Conservation (phyloP, 2,797 vertebrate species). For the Notolepis coatsorum region DNA sequence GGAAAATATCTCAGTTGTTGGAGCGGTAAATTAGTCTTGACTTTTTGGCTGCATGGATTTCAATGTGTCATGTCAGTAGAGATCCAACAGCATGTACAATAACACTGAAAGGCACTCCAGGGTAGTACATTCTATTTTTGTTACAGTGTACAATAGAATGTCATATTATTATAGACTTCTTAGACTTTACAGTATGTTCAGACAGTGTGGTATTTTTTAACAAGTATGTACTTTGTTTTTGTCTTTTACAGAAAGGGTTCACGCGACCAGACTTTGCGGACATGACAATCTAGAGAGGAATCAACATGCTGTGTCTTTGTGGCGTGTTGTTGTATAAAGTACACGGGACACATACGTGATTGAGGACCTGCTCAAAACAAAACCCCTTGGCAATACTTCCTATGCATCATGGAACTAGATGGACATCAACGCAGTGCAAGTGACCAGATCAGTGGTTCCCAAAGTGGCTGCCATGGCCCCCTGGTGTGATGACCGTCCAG, state of each 20-base stretch:
- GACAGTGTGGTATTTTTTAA: neutral
- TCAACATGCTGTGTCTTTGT: constrained; percentile 17
- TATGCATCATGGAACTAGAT: constrained; percentile 21
- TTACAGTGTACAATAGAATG: too few relatives aligned
- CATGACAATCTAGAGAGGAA: constrained; percentile 36
- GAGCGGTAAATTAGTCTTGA: too few relatives aligned
- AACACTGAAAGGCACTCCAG: too few relatives aligned
- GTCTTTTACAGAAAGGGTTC: constrained; percentile 79
- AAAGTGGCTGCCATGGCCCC: too few relatives aligned
- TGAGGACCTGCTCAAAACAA: constrained; percentile 5
- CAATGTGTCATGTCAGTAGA: too few relatives aligned
- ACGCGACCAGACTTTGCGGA: constrained; percentile 60
- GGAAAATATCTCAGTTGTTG: too few relatives aligned
- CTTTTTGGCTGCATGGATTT: too few relatives aligned
- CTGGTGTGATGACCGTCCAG: too few relatives aligned
- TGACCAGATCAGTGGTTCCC: neutral
- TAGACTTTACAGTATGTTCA: too few relatives aligned
- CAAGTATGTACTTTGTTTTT: constrained; percentile 29
- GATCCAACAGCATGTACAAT: too few relatives aligned
- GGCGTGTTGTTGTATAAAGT: constrained; percentile 17
- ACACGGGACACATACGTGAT: constrained; percentile 10
- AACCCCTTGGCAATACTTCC: neutral
- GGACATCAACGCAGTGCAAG: constrained; percentile 14
- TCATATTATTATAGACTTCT: too few relatives aligned
- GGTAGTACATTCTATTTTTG: too few relatives aligned